Percentiles rank a stretch among this genome's conserved stretches.
Evolutionary conservation across 2,888 invertebrate species (phyloP).

Genomic region (Serrognathus titanus): DNA sequence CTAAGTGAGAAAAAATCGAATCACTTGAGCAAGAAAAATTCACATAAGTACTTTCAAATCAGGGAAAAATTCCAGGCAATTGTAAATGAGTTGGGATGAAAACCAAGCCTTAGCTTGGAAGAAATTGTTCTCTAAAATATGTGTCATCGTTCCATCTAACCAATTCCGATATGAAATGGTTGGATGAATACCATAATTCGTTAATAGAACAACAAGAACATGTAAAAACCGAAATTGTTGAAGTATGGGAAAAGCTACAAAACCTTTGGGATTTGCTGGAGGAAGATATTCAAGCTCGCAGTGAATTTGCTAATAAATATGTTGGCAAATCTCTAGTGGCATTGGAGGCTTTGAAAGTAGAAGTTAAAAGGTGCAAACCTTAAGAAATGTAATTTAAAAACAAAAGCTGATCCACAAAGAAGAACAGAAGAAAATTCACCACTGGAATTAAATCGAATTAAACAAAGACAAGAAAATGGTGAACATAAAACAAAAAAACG

Average conservation of each 20-base stretch:
- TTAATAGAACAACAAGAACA: slow-evolving; percentile 57
- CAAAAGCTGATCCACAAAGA: no score
- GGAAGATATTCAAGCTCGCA: slow-evolving; percentile 60
- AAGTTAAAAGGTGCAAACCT: slow-evolving; percentile 72
- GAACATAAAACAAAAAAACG: no score
- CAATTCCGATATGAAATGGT: slow-evolving; percentile 59
- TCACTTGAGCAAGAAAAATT: no score
- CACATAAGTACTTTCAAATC: slow-evolving; percentile 39
- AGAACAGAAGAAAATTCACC: no score
- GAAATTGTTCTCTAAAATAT: slow-evolving; percentile 42
- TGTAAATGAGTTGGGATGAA: slow-evolving; percentile 43
- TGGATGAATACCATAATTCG: slow-evolving; percentile 57
- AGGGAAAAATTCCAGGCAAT: slow-evolving; percentile 46
- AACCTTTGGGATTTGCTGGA: slow-evolving; percentile 74
- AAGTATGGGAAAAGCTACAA: slow-evolving; percentile 60
- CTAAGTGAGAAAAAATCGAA: no score
- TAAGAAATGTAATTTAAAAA: no score
- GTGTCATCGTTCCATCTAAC: slow-evolving; percentile 56
- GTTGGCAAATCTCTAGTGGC: slow-evolving; percentile 57
- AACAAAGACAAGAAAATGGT: no score
- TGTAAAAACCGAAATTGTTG: slow-evolving; percentile 56
- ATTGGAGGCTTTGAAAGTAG: slow-evolving; percentile 60
- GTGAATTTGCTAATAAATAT: slow-evolving; percentile 61
- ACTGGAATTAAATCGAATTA: no score
- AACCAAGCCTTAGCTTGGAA: slow-evolving; percentile 47